Evolutionary conservation across 2,888 invertebrate genomes (phyloP).

Genomic region (Synanthedon myopaeformis): DNA sequence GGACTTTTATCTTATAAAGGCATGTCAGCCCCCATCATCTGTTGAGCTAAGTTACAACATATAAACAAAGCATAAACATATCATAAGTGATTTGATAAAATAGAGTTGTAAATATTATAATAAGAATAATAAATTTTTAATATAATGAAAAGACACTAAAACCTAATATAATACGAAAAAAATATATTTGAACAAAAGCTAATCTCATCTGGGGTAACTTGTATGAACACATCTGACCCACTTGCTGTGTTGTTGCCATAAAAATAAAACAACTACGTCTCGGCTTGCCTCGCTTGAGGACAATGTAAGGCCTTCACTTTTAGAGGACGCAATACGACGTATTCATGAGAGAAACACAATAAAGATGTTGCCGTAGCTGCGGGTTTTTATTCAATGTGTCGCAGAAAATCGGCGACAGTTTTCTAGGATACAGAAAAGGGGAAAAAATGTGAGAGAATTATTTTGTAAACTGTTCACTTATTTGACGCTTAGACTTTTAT

Average conservation of each 20-base stretch:
- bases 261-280: background rate
- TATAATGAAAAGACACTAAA: too few relatives aligned
- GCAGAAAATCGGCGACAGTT: background rate
- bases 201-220: background rate
- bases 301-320: background rate
- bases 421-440: background rate
- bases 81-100: too few relatives aligned
- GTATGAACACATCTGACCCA: background rate
- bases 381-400: background rate
- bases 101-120: too few relatives aligned
- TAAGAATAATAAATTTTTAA: too few relatives aligned
- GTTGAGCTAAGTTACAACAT: too few relatives aligned
- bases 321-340: constrained; percentile 1
- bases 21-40: too few relatives aligned
- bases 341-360: constrained; percentile 1
- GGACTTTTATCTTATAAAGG: too few relatives aligned
- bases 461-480: background rate
- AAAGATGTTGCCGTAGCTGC: background rate
- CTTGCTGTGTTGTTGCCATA: background rate
- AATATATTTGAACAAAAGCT: background rate
- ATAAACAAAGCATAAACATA: too few relatives aligned
- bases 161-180: background rate
- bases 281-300: background rate
- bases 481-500: too few relatives aligned
- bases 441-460: background rate